phyloP scores from a whole-genome alignment of 2,888 invertebrate species.

The Caenorhabditis wallacei region DNA sequence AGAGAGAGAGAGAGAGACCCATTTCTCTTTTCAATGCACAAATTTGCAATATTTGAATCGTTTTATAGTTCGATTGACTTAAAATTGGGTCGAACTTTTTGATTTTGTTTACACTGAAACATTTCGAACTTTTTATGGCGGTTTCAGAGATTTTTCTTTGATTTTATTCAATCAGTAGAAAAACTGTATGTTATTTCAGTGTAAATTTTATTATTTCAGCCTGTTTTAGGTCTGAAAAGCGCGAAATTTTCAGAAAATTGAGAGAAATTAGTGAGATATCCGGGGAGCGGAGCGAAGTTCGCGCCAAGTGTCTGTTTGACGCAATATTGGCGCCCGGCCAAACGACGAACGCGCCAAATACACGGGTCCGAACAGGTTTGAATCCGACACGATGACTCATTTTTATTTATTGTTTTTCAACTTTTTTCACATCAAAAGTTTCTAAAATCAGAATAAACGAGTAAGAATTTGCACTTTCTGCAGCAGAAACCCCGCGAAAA shows the following conservation, averaged over 20 bases:
- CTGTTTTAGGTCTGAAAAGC: too few species aligned
- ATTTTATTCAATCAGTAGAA: too few species aligned
- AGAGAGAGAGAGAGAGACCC: conserved; percentile 8
- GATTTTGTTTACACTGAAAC: not conserved
- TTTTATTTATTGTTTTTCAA: conserved; percentile 12
- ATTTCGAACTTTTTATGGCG: not conserved
- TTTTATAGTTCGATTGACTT: conserved; percentile 18
- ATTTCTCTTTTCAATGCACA: conserved; percentile 5
- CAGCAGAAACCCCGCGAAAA: not conserved
- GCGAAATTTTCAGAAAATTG: too few species aligned
- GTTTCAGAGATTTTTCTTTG: not conserved
- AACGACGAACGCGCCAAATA: conserved; percentile 54
- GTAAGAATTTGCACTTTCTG: not conserved
- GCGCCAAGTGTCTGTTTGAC: conserved; percentile 34
- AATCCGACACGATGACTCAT: conserved; percentile 32
- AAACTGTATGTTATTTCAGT: too few species aligned
- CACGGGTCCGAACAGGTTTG: conserved; percentile 50
- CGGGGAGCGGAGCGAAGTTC: not conserved
- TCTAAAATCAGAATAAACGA: not conserved
- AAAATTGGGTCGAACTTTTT: conserved; percentile 23
- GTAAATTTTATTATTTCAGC: too few species aligned
- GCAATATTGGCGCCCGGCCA: conserved; percentile 25
- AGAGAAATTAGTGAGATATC: not conserved
- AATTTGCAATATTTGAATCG: conserved; percentile 12
- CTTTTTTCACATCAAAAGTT: not conserved